A percentile compares a stretch with the other conserved stretches of the same genome.
phyloP scores from a whole-genome alignment of 2,888 invertebrate species.

The Sabatieria punctata region DNA sequence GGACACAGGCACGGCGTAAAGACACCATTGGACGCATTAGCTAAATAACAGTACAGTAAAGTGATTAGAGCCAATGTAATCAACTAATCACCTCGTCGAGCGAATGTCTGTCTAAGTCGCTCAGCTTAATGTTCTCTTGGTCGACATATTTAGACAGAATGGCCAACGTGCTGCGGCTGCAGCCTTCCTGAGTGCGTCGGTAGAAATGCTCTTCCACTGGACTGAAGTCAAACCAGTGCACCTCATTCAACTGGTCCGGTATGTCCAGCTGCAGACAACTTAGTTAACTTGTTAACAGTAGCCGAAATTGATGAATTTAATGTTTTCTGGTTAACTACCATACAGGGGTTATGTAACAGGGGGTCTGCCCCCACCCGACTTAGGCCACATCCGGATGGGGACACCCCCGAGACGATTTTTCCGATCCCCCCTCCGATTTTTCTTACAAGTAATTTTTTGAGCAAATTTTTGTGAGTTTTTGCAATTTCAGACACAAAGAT shows the following conservation, averaged over 20 bases:
- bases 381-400: too few relatives aligned
- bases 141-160: constrained; percentile 27
- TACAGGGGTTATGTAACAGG: too few relatives aligned
- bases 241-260: constrained; percentile 44
- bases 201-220: constrained; percentile 57
- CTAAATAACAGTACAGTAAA: constrained; percentile 26
- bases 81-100: constrained; percentile 30
- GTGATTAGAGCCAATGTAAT: not conserved
- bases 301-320: constrained; percentile 2
- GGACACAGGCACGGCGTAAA: constrained; percentile 52
- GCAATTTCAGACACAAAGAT: too few relatives aligned
- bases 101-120: constrained; percentile 35
- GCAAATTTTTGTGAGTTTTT: too few relatives aligned
- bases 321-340: too few relatives aligned
- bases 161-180: constrained; percentile 22
- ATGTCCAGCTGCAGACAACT: constrained; percentile 41
- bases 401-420: too few relatives aligned
- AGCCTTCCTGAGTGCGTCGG: constrained; percentile 43
- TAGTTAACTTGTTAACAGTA: not conserved
- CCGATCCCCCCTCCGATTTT: too few relatives aligned
- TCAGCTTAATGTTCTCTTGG: constrained; percentile 23
- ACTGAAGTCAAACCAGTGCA: constrained; percentile 48
- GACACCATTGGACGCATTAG: constrained; percentile 47
- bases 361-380: too few relatives aligned
- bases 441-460: too few relatives aligned